phyloP scores from a whole-genome alignment of 92 coral and sea anemone genomes.

The Meandrina meandrites region DNA sequence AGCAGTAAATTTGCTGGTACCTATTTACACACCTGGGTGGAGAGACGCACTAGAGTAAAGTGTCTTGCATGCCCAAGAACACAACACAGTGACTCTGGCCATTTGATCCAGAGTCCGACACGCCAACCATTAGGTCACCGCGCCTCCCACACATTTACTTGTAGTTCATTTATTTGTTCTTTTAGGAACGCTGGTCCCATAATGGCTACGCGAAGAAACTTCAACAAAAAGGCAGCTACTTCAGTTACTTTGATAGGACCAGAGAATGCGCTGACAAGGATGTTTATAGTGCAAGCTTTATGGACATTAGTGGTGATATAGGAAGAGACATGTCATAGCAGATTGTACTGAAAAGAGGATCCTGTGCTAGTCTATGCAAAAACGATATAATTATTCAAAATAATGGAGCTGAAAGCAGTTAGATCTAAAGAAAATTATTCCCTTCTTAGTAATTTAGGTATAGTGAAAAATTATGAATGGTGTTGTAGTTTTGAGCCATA shows the following conservation, averaged over 20 bases:
- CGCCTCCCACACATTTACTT: too few relatives aligned
- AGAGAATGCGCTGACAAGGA: slow-evolving; percentile 96
- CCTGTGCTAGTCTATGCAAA: not conserved
- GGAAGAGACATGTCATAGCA: not conserved
- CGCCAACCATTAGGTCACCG: too few relatives aligned
- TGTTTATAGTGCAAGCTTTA: slow-evolving; percentile 88
- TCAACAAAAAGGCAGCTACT: slow-evolving; percentile 91
- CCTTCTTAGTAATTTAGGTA: not conserved
- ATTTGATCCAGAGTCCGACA: too few relatives aligned
- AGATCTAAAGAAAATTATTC: not conserved
- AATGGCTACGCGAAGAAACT: slow-evolving; percentile 95
- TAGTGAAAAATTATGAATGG: not conserved
- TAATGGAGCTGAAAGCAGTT: not conserved
- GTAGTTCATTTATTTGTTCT: not conserved
- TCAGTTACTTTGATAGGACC: slow-evolving; percentile 81
- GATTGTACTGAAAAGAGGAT: not conserved
- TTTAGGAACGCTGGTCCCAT: slow-evolving; percentile 93
- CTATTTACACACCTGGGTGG: too few relatives aligned
- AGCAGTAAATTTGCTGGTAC: too few relatives aligned
- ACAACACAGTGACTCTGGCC: too few relatives aligned
- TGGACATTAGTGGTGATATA: slow-evolving; percentile 63
- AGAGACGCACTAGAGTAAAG: too few relatives aligned
- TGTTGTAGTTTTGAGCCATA: not conserved
- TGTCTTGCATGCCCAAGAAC: too few relatives aligned
- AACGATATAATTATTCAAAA: not conserved